Evolutionary conservation across 2,888 invertebrate genomes (phyloP).

Genomic region (Lepidocyrtinus sp.): DNA sequence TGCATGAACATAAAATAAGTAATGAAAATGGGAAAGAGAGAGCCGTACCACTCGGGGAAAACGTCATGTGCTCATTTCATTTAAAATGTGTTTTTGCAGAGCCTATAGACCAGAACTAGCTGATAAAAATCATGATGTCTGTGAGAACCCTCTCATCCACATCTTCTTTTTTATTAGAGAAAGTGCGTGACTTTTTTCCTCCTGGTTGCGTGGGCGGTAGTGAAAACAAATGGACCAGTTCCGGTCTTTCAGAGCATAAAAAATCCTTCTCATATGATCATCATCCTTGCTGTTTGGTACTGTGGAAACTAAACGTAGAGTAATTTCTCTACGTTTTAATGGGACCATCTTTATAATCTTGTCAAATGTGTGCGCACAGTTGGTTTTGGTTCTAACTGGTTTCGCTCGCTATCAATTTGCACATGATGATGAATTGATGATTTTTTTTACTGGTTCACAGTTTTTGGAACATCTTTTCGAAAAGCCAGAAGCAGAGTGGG

Average conservation of each 20-base stretch:
- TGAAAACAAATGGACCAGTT: constrained; percentile 43
- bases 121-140: constrained; percentile 1
- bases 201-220: constrained; percentile 30
- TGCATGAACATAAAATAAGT: too few relatives aligned
- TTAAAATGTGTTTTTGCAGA: constrained; percentile 1
- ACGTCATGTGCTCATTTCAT: neutral
- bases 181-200: constrained; percentile 36
- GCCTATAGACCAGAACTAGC: neutral
- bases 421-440: constrained; percentile 20
- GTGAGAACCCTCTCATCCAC: neutral
- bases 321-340: neutral
- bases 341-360: constrained; percentile 1
- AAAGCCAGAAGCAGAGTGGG: neutral
- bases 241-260: constrained; percentile 24
- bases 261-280: neutral
- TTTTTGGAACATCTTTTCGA: constrained; percentile 11
- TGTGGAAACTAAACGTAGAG: neutral
- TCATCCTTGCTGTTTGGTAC: too few relatives aligned
- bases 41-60: neutral
- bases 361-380: constrained; percentile 5
- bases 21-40: too few relatives aligned
- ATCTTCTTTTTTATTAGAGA: constrained; percentile 1
- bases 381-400: constrained; percentile 7
- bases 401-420: constrained; percentile 9
- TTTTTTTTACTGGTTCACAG: neutral